A percentile compares a stretch with the other conserved stretches of the same genome.
phyloP scores from a whole-genome alignment of 2,888 invertebrate species.

The Tethea ocularis region DNA sequence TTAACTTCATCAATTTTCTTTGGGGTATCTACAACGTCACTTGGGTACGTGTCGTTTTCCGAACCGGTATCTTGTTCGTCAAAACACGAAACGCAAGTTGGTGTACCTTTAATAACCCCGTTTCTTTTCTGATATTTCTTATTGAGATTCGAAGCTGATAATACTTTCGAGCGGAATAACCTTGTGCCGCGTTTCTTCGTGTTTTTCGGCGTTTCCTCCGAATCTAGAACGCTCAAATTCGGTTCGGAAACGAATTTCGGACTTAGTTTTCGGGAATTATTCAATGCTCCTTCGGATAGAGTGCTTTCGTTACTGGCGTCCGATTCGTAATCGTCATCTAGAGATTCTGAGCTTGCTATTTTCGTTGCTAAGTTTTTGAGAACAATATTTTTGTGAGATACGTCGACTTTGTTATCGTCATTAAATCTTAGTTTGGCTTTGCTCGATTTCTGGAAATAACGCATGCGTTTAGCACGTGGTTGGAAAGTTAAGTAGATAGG shows the following conservation, averaged over 20 bases:
- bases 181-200: conserved; percentile 64
- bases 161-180: conserved; percentile 71
- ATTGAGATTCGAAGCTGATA: conserved; percentile 58
- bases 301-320: conserved; percentile 76
- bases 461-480: conserved; percentile 47
- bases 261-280: conserved; percentile 61
- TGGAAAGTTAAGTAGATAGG: conserved; percentile 47
- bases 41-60: conserved; percentile 41
- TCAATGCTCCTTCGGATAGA: conserved; percentile 71
- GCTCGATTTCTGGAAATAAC: conserved; percentile 66
- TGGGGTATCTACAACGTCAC: conserved; percentile 51
- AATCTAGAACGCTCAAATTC: conserved; percentile 69
- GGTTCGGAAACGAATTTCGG: conserved; percentile 80
- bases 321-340: conserved; percentile 71
- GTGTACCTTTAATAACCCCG: conserved; percentile 57
- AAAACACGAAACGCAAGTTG: conserved; percentile 74
- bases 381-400: conserved; percentile 74
- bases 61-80: conserved; percentile 70
- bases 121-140: conserved; percentile 74
- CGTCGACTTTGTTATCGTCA: conserved; percentile 66
- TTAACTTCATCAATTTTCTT: conserved; percentile 49
- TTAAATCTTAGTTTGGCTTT: conserved; percentile 67
- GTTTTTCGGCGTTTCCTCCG: conserved; percentile 74
- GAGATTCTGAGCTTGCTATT: conserved; percentile 70
- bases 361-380: conserved; percentile 74